Evolutionary conservation across 2,797 vertebrate genomes (phyloP), one percentile per base, ranked within the genome.

Genomic region (Sorex maritimensis): DNA sequence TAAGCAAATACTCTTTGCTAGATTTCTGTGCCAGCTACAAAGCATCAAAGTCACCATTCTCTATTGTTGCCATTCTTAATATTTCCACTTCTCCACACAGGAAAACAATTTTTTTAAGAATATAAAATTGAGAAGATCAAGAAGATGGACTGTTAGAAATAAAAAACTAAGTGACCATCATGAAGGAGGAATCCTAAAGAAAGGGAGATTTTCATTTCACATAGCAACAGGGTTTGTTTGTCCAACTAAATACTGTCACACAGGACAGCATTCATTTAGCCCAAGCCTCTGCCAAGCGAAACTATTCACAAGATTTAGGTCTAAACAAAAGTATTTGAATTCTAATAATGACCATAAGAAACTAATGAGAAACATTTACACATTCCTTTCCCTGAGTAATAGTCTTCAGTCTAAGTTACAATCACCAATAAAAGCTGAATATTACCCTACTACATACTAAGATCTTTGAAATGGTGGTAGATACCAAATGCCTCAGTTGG

Each of bases 271-370:
- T 14, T 1, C 63, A 78, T 86, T 95, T 78, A 85, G n/a, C 46
- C 90, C 24, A 79, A 91, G 34, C 68, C 58, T 92, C 88, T 93
- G 94, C 46, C 68, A 83, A 77, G 65, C 52, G 30, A 85, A 96
- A 94, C 72, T 8, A 72, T 91, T 34, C 63, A 77, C 24, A 55
- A 46, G 74, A 85, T 88, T 86, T 88, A 78, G 58, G 26, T 23
- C 63, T 93, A 80, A 95, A 91, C 55, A 96, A 91, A 90, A 73
- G 91, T 17, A 34, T 86, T 90, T 85, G 77, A 81, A 83, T 95
- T 80, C 84, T 95, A 94, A 93, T 73, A 67, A 71, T 69, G 30
- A 80, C 65, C 67, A 83, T 90, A 93, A 91, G 74, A 88, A 94
- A 84, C 41, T 71, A 74, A 83, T 90, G 92, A 91, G 74, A 95